These are phyloP conservation scores for Agriopis leucophaearia DNA, from an alignment of 2,888 invertebrate genomes.

Conservation along the genomic window DNA sequence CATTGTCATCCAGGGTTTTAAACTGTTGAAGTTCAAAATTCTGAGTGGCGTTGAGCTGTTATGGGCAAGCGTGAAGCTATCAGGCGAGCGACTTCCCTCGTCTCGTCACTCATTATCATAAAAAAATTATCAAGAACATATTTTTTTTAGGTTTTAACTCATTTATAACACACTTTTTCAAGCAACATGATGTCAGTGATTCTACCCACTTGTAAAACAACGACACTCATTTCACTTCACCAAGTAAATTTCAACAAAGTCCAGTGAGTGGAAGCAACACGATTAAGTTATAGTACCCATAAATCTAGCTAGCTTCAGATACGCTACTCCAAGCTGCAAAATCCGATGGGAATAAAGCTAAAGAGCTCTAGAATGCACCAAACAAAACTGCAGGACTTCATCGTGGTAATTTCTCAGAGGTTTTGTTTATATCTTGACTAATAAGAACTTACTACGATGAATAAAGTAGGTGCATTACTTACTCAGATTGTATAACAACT, in stretches of 20 bases:
- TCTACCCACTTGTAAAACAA: background rate
- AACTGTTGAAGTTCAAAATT: too few relatives aligned
- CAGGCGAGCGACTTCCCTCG: too few relatives aligned
- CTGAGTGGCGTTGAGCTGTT: too few relatives aligned
- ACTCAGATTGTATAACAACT: background rate
- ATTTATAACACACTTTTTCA: too few relatives aligned
- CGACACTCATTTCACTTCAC: slow-evolving; percentile 24
- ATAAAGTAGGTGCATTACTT: background rate
- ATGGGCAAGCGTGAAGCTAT: too few relatives aligned
- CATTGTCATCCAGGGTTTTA: too few relatives aligned
- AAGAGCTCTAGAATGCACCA: background rate
- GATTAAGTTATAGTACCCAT: slow-evolving; percentile 34
- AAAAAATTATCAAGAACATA: too few relatives aligned
- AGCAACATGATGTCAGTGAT: too few relatives aligned
- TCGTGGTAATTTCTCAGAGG: slow-evolving; percentile 15
- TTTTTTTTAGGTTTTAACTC: too few relatives aligned
- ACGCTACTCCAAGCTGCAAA: slow-evolving; percentile 22
- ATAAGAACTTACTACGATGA: background rate
- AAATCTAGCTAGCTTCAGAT: slow-evolving; percentile 31
- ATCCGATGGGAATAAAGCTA: slow-evolving; percentile 15
- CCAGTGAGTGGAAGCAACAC: slow-evolving; percentile 17
- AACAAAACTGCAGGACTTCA: slow-evolving; percentile 1
- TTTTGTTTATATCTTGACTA: slow-evolving; percentile 20
- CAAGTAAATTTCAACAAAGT: slow-evolving; percentile 18
- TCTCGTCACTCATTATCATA: too few relatives aligned